Base-by-base conservation (phyloP, 2,888 invertebrate species). In the Acanthosepion pharaonis region DNA sequence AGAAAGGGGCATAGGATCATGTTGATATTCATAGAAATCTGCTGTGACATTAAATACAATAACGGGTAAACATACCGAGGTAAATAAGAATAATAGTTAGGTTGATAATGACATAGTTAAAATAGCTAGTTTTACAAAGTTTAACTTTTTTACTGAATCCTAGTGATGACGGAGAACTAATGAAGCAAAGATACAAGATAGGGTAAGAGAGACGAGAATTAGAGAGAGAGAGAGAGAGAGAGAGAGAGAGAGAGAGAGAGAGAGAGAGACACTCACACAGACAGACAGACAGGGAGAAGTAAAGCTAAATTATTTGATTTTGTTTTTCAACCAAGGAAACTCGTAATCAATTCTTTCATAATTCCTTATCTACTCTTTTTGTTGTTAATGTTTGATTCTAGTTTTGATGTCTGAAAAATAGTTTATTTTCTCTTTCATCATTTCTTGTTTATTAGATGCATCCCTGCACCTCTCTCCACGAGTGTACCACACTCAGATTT, bases 251-350 rank as follows among this genome's bases (percentile, higher is more conserved):
- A 42, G 42, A 42, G 42, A 42, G 91, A 18, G 94, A 53, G 64
- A 33, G 94, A 91, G 94, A 55, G 91, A 53, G 94, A 25, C 92
- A 55, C 93, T 94, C 78, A 91, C 42, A 94, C 55, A 93, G 33
- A 64, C 48, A 92, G 93, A 94, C 94, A 93, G 92, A 95, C 55
- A 92, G 92, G 93, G 91, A 92, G 78, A 92, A 93, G 51, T 93
- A 49, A 49, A 94, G 91, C 64, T 91, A 59, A 53, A 93, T 2
- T 28, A 5, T 23, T 59, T 23, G 20, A 20, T 20, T 59, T 6
- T 59, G 23, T 59, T 23, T 2, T 59, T 59, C 23, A 6, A 59
- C 23, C 20, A 5, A 4, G 20, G 23, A 25, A 59, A 59, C 23
- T 23, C 59, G 5, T 23, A 6, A 59, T 23, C 20, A 59, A 59